A percentile compares a stretch with the other conserved stretches of the same genome.
Conservation (phyloP, 2,888 invertebrate species). For the Leptarthrus brevirostris region DNA sequence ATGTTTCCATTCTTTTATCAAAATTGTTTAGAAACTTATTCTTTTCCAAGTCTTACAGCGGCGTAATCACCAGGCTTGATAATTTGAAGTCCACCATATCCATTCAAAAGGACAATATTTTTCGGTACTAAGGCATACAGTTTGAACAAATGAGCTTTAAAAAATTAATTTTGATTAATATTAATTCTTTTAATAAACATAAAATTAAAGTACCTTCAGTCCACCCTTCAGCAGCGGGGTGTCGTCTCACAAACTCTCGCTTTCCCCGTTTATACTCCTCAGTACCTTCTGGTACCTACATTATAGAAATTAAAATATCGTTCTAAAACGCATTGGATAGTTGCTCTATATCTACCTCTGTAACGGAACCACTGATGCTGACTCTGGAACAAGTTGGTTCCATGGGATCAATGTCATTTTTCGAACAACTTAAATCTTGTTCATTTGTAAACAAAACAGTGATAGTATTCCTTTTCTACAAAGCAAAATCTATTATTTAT, state of each 20-base stretch:
- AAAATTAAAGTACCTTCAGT: constrained; percentile 59
- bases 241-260: constrained; percentile 58
- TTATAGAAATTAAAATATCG: not conserved
- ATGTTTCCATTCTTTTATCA: no score
- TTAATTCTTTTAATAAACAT: no score
- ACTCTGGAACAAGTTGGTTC: constrained; percentile 63
- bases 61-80: constrained; percentile 59
- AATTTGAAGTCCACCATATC: constrained; percentile 79
- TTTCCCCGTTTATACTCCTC: constrained; percentile 52
- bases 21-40: not conserved
- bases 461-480: constrained; percentile 61
- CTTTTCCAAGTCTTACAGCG: constrained; percentile 54
- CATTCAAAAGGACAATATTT: constrained; percentile 81
- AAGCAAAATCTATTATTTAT: not conserved
- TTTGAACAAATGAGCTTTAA: constrained; percentile 84
- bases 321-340: not conserved
- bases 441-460: constrained; percentile 63
- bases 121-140: constrained; percentile 80
- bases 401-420: constrained; percentile 63
- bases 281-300: constrained; percentile 42
- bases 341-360: constrained; percentile 38
- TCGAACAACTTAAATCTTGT: constrained; percentile 61
- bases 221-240: constrained; percentile 64
- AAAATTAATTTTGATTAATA: not conserved
- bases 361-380: constrained; percentile 63